A percentile compares a stretch with the other conserved stretches of the same genome.
phyloP scores from a whole-genome alignment of 2,797 vertebrate genomes.

The Pseudomugil tenellus region DNA sequence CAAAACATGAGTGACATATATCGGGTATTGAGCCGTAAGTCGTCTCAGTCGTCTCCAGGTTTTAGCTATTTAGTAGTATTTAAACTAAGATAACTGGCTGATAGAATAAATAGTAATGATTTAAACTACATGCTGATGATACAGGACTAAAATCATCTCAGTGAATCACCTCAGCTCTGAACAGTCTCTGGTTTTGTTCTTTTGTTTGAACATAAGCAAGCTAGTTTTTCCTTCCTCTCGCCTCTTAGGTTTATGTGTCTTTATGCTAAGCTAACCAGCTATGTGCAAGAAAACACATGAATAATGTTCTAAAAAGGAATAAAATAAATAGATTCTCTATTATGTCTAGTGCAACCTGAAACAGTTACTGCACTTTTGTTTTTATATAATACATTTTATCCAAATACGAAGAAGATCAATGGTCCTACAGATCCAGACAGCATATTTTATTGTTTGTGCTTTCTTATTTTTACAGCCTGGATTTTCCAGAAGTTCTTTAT shows the following conservation, averaged over 20 bases:
- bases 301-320: neutral
- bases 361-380: neutral
- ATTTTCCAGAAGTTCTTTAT: constrained; percentile 59
- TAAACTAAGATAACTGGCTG: neutral
- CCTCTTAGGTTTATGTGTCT: neutral
- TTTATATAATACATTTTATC: constrained; percentile 18
- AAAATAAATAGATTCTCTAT: neutral
- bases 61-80: neutral
- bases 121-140: neutral
- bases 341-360: neutral
- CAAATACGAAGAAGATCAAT: constrained; percentile 6
- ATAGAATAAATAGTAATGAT: neutral
- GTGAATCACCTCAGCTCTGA: neutral
- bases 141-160: neutral
- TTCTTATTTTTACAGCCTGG: constrained; percentile 47
- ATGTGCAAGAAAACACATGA: neutral
- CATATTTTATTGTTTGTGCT: constrained; percentile 45
- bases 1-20: neutral
- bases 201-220: neutral
- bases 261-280: neutral
- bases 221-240: neutral
- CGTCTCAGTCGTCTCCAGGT: neutral
- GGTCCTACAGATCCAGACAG: constrained; percentile 54
- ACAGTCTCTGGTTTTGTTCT: neutral
- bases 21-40: neutral